Base-by-base conservation (phyloP, 92 coral and sea anemone genomes). In the Porites rus region DNA sequence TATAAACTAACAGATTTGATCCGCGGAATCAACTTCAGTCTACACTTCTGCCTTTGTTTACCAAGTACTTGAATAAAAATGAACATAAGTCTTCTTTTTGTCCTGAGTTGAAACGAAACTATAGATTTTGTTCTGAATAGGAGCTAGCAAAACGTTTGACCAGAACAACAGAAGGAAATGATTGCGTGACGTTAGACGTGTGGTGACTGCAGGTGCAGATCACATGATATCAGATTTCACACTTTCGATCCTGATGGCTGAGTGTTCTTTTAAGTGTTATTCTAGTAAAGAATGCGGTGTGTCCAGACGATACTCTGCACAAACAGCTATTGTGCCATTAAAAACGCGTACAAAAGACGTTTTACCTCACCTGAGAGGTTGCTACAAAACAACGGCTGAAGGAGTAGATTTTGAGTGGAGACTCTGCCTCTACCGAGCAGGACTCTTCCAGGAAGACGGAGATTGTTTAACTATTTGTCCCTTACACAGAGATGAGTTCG, bases 391-490 rank as follows among this genome's bases (percentile, higher is more conserved):
- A n/a, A n/a, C n/a, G n/a, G n/a, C n/a, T n/a, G n/a, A n/a, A n/a
- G n/a, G n/a, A 46, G 67, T 54, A 16, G 52, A 75, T 17, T 50
- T 75, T 62, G 51, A 56, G 6, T 58, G 64, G 46, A 7, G 54
- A 51, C 79, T 56, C 12, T 59, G 51, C 51, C 19, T 75, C 1
- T 14, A 2, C 12, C 24, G 24, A 24, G 24, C 24, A 24, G 24
- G 24, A 24, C 24, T 24, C 24, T 74, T 74, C n/a, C 10, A 74
- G 8, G 71, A 66, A 17, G 60, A n/a, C n/a, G 72, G 73, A n/a
- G 63, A 64, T 20, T 79, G 46, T 12, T n/a, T 63, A 17, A 79
- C 82, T n/a, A 61, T 78, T 61, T 78, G 71, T n/a, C 70, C 70
- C 28, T 25, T 13, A 22, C 70, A 25, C 21, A 61, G 70, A 60